These are phyloP conservation scores for Drosophila ficusphila DNA, from an alignment of 1,140 invertebrate species.

Conservation along the genomic window DNA sequence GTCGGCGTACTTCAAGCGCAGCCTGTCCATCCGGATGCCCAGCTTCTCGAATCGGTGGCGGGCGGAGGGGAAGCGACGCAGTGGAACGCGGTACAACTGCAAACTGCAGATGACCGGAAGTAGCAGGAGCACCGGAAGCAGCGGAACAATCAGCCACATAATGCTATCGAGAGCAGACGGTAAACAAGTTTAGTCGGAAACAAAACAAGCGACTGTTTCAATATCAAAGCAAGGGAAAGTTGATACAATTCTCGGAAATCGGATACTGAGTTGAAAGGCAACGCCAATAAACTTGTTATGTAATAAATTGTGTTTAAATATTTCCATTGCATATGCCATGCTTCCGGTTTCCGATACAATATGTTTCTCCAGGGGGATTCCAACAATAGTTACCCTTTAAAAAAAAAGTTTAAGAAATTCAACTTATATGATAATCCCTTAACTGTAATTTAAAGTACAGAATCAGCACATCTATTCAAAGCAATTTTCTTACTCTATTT, in stretches of 20 bases:
- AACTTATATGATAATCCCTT: too few species aligned
- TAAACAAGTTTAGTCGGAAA: background rate
- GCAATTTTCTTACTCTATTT: too few species aligned
- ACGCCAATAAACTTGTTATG: background rate
- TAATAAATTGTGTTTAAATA: conserved; percentile 41
- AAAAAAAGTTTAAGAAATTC: too few species aligned
- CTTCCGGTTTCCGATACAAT: conserved; percentile 4
- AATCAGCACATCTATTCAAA: too few species aligned
- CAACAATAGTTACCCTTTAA: background rate
- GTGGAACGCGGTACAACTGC: conserved; percentile 48
- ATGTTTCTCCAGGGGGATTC: background rate
- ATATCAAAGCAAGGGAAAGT: conserved; percentile 19
- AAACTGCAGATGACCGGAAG: conserved; percentile 4
- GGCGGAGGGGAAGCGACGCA: conserved; percentile 62
- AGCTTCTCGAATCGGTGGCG: conserved; percentile 64
- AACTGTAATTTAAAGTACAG: too few species aligned
- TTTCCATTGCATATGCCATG: conserved; percentile 21
- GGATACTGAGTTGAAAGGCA: background rate
- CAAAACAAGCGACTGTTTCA: background rate
- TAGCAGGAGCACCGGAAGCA: conserved; percentile 6
- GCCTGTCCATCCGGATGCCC: conserved; percentile 65
- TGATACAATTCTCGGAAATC: background rate
- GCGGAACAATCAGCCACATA: conserved; percentile 25
- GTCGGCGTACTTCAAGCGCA: conserved; percentile 57
- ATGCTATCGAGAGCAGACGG: conserved; percentile 27